Conservation (phyloP, 2,888 invertebrate species). For the Tenthredo distinguenda region DNA sequence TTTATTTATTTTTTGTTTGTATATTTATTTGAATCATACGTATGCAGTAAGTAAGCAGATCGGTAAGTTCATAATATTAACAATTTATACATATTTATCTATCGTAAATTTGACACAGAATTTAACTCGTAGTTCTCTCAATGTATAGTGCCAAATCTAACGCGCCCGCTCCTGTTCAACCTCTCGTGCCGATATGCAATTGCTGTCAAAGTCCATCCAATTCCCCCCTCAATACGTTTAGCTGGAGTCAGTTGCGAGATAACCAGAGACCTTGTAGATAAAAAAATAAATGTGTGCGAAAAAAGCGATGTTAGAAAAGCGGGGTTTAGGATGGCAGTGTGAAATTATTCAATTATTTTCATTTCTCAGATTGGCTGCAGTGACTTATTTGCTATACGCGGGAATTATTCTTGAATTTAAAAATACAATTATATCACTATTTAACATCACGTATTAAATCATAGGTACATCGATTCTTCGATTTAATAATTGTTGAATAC, state of each 20-base stretch:
- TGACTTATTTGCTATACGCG: neutral
- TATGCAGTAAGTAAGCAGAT: neutral
- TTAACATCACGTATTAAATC: neutral
- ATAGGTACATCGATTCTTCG: neutral
- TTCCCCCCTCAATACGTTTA: neutral
- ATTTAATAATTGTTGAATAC: neutral
- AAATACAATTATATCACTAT: neutral
- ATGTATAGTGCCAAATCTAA: neutral
- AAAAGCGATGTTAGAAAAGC: neutral
- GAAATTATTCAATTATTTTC: slow-evolving; percentile 20
- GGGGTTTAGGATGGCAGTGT: slow-evolving; percentile 8
- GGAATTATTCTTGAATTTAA: neutral
- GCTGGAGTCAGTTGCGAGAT: neutral
- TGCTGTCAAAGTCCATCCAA: slow-evolving; percentile 49
- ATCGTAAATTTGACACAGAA: neutral
- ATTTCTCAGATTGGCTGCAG: neutral
- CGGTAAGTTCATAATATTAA: neutral
- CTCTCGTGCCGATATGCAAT: slow-evolving; percentile 39
- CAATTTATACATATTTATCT: neutral
- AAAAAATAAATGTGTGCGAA: slow-evolving; percentile 1
- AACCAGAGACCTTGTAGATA: neutral
- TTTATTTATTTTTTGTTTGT: neutral
- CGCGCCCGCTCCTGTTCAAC: neutral
- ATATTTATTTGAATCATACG: neutral
- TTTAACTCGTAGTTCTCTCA: neutral